Evolutionary conservation across 53 echinoderm and acorn worm genomes (phyloP), one percentile per base, ranked within the genome.

Genomic region (Patiria pectinifera): DNA sequence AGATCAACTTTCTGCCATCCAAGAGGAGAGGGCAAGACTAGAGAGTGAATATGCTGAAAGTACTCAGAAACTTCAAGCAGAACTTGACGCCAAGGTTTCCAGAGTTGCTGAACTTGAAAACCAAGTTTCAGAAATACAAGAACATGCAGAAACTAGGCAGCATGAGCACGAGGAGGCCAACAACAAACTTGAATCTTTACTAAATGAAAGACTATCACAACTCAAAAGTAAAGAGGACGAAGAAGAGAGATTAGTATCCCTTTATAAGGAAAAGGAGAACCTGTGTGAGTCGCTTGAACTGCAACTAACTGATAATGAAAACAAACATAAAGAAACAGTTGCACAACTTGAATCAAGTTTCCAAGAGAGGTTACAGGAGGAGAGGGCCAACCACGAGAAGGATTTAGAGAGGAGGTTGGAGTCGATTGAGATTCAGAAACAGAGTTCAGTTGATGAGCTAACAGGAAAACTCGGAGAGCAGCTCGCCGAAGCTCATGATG

Each of bases 371-470:
- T 69, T 95, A 18, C 69, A 87, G 71, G 79, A 93, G 43, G 95
- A 95, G 63, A 93, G 91, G 62, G 76, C 76, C 19, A 60, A 94
- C 83, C 91, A 95, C 49, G 93, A 94, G 72, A 95, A 91, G 47
- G 96, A 97, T 86, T 77, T 97, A 21, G 94, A 95, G 26, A 87
- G 93, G 83, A 91, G 94, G 53, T 53, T 98, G 26, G 95, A 96
- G 79, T 92, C 94, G 9, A 63, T 93, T 48, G 96, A 96, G 87
- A 80, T 94, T 13, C 96, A 98, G 86, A 96, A 91, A 45, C 95
- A 95, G 89, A 96, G 94, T 86, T 95, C 95, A 16, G 87, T 96
- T 21, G 92, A 93, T 71, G 98, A 96, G 59, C 87, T 98, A 8
- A 72, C 94, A 10, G 85, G 90, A 19, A 94, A 95, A 49, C 84